phyloP scores from a whole-genome alignment of 2,113 vertebrate species.

The Coptodon bakossiorum region DNA sequence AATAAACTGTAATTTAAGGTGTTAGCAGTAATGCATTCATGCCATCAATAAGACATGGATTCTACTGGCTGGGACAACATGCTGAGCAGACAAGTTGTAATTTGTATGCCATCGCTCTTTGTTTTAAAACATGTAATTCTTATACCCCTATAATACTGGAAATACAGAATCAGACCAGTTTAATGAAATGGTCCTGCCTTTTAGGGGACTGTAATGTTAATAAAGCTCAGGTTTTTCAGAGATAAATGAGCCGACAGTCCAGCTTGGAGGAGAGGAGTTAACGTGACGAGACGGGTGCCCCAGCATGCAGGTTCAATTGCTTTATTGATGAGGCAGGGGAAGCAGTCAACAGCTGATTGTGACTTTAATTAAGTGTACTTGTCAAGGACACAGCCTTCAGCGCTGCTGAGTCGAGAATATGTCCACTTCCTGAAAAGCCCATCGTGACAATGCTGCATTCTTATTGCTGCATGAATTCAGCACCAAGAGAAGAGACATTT shows the following conservation, averaged over 20 bases:
- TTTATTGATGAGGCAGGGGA: constrained; percentile 37
- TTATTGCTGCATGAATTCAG: neutral
- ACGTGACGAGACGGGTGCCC: neutral
- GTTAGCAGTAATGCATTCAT: neutral
- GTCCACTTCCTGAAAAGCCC: constrained; percentile 15
- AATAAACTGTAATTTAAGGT: neutral
- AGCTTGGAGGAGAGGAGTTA: constrained; percentile 1
- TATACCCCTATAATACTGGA: neutral
- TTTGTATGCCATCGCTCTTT: neutral
- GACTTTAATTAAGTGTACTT: constrained; percentile 42
- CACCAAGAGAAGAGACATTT: neutral
- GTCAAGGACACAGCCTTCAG: constrained; percentile 34
- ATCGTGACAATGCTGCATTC: neutral
- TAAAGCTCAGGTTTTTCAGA: neutral
- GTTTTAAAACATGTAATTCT: neutral
- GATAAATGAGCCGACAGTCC: neutral
- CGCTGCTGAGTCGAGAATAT: neutral
- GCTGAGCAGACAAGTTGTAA: neutral
- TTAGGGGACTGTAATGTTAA: neutral
- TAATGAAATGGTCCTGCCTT: neutral
- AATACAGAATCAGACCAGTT: neutral
- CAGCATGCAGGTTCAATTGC: constrained; percentile 3
- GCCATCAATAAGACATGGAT: neutral
- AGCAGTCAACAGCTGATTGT: constrained; percentile 44
- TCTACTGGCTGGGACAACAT: neutral